A percentile compares a stretch with the other conserved stretches of the same genome.
These are phyloP conservation scores for Thymelicus sylvestris DNA, from an alignment of 2,888 invertebrate genomes.

Conservation along the genomic window DNA sequence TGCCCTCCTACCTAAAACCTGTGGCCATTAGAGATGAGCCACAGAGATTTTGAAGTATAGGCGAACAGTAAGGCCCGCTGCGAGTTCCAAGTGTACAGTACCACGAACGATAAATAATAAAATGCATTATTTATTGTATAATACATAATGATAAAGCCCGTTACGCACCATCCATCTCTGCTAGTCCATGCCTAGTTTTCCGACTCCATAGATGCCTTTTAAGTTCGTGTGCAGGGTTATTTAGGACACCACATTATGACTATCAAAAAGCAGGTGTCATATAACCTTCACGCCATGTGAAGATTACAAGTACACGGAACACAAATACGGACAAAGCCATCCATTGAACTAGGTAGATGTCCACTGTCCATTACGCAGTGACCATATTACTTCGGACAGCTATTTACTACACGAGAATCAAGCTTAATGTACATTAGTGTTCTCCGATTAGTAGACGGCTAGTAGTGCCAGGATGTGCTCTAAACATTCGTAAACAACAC, in stretches of 20 bases:
- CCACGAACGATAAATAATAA: not conserved
- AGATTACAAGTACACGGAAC: not conserved
- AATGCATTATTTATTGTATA: not conserved
- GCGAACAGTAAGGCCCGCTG: too few relatives aligned
- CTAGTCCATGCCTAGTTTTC: not conserved
- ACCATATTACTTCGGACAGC: not conserved
- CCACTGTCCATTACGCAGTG: not conserved
- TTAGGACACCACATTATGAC: not conserved
- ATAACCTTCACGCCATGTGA: not conserved
- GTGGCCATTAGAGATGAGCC: too few relatives aligned
- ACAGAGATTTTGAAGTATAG: too few relatives aligned
- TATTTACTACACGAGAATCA: not conserved
- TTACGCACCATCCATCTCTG: slow-evolving; percentile 17
- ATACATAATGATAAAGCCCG: not conserved
- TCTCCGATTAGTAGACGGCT: slow-evolving; percentile 51
- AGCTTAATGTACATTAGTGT: not conserved
- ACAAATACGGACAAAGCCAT: not conserved
- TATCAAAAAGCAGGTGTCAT: not conserved
- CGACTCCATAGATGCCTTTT: not conserved
- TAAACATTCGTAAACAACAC: slow-evolving; percentile 46
- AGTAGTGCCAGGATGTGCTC: slow-evolving; percentile 64
- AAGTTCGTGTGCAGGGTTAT: not conserved
- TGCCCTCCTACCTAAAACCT: not conserved
- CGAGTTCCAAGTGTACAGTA: not conserved
- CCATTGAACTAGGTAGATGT: too few relatives aligned